phyloP scores from a whole-genome alignment of 2,113 vertebrate species.

The Trichechus manatus region DNA sequence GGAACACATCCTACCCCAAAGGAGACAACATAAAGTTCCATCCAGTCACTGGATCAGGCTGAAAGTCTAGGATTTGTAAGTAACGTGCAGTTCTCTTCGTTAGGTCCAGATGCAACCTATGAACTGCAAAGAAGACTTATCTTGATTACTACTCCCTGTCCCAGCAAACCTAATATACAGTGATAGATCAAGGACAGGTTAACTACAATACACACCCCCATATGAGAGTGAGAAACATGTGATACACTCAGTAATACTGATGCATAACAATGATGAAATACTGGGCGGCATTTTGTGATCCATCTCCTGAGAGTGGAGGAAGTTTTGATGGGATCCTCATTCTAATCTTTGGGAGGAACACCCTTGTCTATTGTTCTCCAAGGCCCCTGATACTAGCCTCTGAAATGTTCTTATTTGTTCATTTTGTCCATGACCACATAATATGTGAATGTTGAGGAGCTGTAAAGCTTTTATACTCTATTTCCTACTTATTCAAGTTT shows the following conservation, averaged over 20 bases:
- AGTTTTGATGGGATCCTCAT: slow-evolving; percentile 16
- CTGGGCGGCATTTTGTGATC: not conserved
- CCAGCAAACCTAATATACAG: not conserved
- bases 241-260: not conserved
- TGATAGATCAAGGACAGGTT: not conserved
- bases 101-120: slow-evolving; percentile 9
- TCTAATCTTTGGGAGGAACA: not conserved
- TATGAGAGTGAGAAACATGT: slow-evolving; percentile 33
- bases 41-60: not conserved
- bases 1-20: not conserved
- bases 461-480: not conserved
- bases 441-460: not conserved
- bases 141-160: not conserved
- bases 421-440: not conserved
- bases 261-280: slow-evolving; percentile 18
- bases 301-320: not conserved
- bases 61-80: slow-evolving; percentile 41
- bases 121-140: slow-evolving; percentile 27
- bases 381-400: not conserved
- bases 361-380: not conserved
- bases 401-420: slow-evolving; percentile 11
- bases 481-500: slow-evolving; percentile 29
- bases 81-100: not conserved
- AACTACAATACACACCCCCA: not conserved
- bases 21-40: slow-evolving; percentile 2